phyloP scores from a whole-genome alignment of 2,113 vertebrate species.

The Cyrtonyx montezumae region DNA sequence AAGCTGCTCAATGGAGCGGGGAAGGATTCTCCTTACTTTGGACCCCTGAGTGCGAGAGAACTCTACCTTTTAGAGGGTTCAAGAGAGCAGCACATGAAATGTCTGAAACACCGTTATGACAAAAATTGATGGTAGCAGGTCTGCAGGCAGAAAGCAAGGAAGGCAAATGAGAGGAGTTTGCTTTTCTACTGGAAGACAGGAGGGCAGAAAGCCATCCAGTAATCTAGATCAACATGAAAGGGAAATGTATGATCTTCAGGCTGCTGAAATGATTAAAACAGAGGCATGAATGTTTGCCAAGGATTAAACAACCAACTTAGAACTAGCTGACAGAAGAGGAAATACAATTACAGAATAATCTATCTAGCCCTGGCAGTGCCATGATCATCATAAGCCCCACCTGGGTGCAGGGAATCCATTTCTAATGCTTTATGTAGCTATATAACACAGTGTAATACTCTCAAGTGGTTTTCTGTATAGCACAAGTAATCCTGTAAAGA shows the following conservation, averaged over 20 bases:
- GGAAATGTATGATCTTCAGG: neutral
- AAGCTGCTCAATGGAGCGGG: neutral
- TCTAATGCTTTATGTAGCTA: neutral
- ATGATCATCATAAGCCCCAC: neutral
- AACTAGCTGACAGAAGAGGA: neutral
- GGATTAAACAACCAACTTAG: neutral
- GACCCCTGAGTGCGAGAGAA: neutral
- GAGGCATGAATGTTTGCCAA: neutral
- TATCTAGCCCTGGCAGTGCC: neutral
- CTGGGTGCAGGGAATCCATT: neutral
- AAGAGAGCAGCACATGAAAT: neutral
- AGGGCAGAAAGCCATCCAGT: neutral
- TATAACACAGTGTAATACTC: neutral
- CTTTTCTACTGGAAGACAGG: neutral
- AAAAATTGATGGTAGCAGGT: neutral
- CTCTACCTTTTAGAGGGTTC: neutral
- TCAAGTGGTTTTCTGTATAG: neutral
- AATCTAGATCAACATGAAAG: neutral
- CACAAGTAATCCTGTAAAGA: neutral
- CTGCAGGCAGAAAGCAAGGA: neutral
- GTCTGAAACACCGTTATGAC: neutral
- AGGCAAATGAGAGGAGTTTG: neutral
- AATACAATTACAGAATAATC: neutral
- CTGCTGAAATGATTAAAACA: conserved; percentile 15
- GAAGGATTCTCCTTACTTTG: neutral